These are phyloP conservation scores for Polia nebulosa DNA, from an alignment of 2,888 invertebrate genomes.

Conservation along the genomic window DNA sequence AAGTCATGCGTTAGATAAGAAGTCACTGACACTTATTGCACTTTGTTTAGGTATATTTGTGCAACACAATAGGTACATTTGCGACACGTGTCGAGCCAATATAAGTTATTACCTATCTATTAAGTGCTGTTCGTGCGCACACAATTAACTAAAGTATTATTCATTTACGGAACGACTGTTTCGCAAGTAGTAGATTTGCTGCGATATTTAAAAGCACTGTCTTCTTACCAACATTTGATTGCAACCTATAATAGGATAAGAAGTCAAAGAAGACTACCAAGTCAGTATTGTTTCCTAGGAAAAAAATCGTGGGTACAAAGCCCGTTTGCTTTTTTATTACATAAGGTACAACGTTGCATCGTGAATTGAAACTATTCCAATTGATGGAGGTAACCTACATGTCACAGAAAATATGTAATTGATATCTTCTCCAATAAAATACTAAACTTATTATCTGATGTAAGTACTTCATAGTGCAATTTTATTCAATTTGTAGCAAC, in stretches of 20 bases:
- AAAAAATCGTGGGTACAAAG: background rate
- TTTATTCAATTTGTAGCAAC: background rate
- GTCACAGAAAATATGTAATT: background rate
- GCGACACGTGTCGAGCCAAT: constrained; percentile 68
- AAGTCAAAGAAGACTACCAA: background rate
- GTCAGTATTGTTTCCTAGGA: background rate
- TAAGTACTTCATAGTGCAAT: too few relatives aligned
- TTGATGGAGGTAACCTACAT: background rate
- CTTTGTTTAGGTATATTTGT: constrained; percentile 64
- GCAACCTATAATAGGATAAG: background rate
- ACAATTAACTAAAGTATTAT: constrained; percentile 27
- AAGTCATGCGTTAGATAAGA: constrained; percentile 76
- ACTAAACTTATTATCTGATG: too few relatives aligned
- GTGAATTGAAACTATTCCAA: background rate
- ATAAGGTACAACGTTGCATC: background rate
- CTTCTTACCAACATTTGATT: background rate
- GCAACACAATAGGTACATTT: constrained; percentile 56
- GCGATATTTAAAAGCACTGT: background rate
- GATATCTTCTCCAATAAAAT: too few relatives aligned
- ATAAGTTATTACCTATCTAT: constrained; percentile 38
- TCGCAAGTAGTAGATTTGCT: background rate
- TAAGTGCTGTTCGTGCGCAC: constrained; percentile 25
- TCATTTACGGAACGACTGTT: constrained; percentile 2
- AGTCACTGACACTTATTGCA: constrained; percentile 76
- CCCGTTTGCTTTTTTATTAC: constrained; percentile 4